A percentile compares a stretch with the other conserved stretches of the same genome.
These are phyloP conservation scores for Numenius phaeopus DNA, from an alignment of 2,797 vertebrate species.

Conservation along the genomic window DNA sequence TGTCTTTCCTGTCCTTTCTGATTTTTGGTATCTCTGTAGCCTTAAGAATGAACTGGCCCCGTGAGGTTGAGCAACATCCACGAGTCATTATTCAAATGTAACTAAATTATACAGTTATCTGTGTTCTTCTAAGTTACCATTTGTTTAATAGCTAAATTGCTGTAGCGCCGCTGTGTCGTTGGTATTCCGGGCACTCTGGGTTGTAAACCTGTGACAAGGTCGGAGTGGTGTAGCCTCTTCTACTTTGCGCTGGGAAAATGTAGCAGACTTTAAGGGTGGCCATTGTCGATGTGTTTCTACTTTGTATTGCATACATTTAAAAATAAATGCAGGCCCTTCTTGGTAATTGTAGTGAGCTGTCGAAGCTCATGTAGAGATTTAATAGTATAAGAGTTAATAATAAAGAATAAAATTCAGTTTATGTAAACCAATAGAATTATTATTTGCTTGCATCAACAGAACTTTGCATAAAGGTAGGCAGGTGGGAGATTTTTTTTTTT, in stretches of 20 bases:
- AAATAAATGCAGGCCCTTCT: neutral
- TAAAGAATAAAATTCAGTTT: neutral
- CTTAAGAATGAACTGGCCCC: neutral
- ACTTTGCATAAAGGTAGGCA: neutral
- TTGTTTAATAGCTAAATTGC: neutral
- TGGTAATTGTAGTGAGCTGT: neutral
- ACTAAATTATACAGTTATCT: neutral
- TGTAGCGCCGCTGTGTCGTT: accelerated
- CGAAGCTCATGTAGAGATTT: neutral
- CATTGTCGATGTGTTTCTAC: accelerated
- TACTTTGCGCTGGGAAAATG: neutral
- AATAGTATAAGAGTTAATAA: neutral
- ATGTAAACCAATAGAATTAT: neutral
- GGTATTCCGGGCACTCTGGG: neutral
- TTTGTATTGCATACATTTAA: neutral
- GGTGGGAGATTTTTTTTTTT: neutral
- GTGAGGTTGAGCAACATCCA: neutral
- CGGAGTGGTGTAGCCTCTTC: neutral
- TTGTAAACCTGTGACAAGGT: neutral
- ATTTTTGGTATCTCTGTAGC: neutral
- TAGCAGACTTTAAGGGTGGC: neutral
- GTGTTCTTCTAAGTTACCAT: neutral
- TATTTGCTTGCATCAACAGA: neutral
- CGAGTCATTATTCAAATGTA: neutral
- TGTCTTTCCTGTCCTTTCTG: neutral